Evolutionary conservation across 2,113 vertebrate genomes (phyloP).

Genomic region (Glareola pratincola): DNA sequence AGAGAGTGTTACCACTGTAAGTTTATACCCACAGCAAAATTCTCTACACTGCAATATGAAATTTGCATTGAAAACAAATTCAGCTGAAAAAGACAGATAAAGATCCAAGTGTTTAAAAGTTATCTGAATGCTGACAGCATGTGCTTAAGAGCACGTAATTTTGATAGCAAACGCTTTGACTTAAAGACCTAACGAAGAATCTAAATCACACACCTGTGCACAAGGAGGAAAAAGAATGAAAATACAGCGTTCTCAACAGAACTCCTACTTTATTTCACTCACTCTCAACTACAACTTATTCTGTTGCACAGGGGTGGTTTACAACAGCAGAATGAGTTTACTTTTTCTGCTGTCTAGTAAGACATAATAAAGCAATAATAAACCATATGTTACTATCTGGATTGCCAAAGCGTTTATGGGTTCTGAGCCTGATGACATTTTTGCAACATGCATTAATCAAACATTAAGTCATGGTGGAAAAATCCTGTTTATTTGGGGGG

Average conservation of each 20-base stretch:
- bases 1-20: accelerated
- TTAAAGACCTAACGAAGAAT: background rate
- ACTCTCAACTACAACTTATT: background rate
- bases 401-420: background rate
- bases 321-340: background rate
- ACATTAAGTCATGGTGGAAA: background rate
- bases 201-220: background rate
- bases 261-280: background rate
- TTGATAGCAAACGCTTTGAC: background rate
- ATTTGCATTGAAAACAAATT: background rate
- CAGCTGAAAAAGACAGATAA: background rate
- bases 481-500: background rate
- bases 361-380: background rate
- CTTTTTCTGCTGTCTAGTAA: background rate
- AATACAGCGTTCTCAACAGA: background rate
- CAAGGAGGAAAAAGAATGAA: background rate
- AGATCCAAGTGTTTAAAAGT: background rate
- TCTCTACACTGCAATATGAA: background rate
- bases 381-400: background rate
- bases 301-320: background rate
- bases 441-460: background rate
- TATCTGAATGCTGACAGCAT: background rate
- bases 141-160: background rate
- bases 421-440: background rate
- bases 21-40: background rate